These are phyloP conservation scores for Brevimyrus niger DNA, from an alignment of 2,113 vertebrate genomes.

Conservation along the genomic window DNA sequence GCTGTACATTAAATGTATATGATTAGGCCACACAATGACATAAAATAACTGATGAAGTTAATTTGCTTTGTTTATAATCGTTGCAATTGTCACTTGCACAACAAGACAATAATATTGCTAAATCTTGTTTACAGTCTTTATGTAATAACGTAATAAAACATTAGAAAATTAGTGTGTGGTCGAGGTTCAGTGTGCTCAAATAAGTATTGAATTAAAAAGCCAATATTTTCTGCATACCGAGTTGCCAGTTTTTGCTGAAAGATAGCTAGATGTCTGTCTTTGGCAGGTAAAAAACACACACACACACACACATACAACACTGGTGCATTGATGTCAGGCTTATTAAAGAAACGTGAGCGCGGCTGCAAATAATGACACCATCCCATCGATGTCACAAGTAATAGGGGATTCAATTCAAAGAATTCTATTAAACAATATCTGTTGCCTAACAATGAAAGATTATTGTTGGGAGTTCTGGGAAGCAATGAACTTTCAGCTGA, in stretches of 20 bases:
- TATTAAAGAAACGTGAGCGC: constrained; percentile 55
- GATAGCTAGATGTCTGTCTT: constrained; percentile 57
- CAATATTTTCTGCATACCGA: constrained; percentile 30
- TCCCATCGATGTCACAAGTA: constrained; percentile 43
- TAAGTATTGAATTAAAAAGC: background rate
- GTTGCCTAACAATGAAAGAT: constrained; percentile 56
- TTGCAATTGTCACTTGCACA: background rate
- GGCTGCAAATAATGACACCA: constrained; percentile 55
- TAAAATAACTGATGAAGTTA: background rate
- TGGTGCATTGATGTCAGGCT: constrained; percentile 44
- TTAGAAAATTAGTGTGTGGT: background rate
- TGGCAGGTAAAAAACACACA: constrained; percentile 42
- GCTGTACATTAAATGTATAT: background rate
- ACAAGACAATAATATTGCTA: background rate
- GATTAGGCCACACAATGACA: background rate
- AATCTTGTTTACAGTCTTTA: background rate
- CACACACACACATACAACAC: background rate
- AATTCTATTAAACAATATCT: constrained; percentile 51
- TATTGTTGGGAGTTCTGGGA: constrained; percentile 50
- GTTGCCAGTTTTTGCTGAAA: constrained; percentile 39
- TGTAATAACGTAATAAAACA: background rate
- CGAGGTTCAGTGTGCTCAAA: background rate
- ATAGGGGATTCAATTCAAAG: constrained; percentile 51
- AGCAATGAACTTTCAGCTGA: constrained; percentile 63
- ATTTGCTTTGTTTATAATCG: background rate